A percentile compares a stretch with the other conserved stretches of the same genome.
phyloP scores from a whole-genome alignment of 2,113 vertebrate genomes.

The Prolemur simus region DNA sequence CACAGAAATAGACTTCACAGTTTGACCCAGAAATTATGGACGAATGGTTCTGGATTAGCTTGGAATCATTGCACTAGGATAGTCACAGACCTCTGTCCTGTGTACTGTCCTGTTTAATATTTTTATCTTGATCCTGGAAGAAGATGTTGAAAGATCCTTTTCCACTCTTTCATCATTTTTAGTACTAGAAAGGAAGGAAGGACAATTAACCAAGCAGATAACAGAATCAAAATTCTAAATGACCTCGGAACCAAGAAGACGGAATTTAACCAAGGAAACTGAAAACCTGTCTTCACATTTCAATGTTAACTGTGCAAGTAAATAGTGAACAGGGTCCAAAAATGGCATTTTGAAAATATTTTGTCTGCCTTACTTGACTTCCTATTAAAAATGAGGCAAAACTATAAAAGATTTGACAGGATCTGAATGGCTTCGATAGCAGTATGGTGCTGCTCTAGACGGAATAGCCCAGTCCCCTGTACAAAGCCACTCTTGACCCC shows the following conservation, averaged over 20 bases:
- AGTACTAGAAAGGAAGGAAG: conserved; percentile 7
- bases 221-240: conserved; percentile 1
- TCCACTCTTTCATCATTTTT: not conserved
- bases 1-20: not conserved
- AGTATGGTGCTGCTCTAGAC: not conserved
- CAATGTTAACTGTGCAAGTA: not conserved
- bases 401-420: no score
- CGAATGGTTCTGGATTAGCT: not conserved
- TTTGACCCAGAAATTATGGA: not conserved
- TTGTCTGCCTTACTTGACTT: not conserved
- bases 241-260: not conserved
- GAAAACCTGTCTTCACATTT: not conserved
- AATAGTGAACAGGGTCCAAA: not conserved
- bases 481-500: not conserved
- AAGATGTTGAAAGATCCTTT: conserved; percentile 16
- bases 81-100: not conserved
- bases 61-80: not conserved
- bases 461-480: no score
- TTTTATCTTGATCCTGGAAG: not conserved
- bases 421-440: not conserved
- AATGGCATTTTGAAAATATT: not conserved
- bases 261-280: not conserved
- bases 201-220: not conserved
- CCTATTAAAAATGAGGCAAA: not conserved
- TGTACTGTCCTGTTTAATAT: not conserved